Evolutionary conservation across 2,797 vertebrate genomes (phyloP).

Genomic region (Champsocephalus gunnari): DNA sequence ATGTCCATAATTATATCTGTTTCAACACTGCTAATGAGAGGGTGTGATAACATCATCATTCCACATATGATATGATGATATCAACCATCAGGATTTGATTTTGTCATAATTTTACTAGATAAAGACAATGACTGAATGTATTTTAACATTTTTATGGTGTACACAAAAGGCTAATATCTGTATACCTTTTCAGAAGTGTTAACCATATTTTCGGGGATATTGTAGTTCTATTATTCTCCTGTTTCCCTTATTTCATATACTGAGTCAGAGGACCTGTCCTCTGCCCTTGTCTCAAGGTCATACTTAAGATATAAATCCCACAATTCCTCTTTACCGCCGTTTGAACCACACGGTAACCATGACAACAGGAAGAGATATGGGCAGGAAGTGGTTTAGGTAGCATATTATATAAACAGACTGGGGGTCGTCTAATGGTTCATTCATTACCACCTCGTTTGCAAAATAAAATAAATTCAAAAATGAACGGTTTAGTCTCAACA

Average conservation of each 20-base stretch:
- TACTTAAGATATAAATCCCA: conserved; percentile 61
- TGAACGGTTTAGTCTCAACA: neutral
- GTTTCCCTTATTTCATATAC: conserved; percentile 3
- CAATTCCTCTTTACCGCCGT: conserved; percentile 64
- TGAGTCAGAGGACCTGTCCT: conserved; percentile 34
- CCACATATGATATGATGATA: conserved; percentile 8
- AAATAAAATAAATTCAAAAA: conserved; percentile 1
- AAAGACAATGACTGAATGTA: neutral
- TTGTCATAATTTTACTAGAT: conserved; percentile 6
- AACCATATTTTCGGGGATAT: neutral
- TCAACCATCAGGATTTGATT: neutral
- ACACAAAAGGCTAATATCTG: neutral
- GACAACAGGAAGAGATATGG: conserved; percentile 68
- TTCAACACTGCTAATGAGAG: conserved; percentile 10
- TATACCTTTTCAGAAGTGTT: neutral
- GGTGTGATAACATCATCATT: conserved; percentile 10
- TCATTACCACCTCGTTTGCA: conserved; percentile 4
- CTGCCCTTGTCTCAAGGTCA: conserved; percentile 75
- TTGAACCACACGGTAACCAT: conserved; percentile 74
- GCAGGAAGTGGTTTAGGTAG: conserved; percentile 47
- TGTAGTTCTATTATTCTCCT: neutral
- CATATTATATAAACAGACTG: conserved; percentile 50
- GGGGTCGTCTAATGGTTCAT: conserved; percentile 18
- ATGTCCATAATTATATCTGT: conserved; percentile 26
- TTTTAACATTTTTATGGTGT: neutral